Evolutionary conservation across 2,888 invertebrate species (phyloP).

Genomic region (Thalpophila matura): DNA sequence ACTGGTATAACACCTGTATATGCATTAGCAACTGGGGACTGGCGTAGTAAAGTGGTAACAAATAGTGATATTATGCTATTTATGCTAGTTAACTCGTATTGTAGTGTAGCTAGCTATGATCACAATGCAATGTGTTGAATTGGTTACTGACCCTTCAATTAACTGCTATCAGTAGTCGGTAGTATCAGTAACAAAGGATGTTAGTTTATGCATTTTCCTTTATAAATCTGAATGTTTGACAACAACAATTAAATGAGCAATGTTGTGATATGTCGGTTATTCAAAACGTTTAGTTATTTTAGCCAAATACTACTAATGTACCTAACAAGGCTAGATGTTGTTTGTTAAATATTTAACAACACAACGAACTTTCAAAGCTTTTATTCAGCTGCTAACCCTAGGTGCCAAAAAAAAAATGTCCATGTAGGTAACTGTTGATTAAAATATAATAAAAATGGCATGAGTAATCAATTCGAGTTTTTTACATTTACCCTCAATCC

Average conservation of each 20-base stretch:
- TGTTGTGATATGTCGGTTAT: slow-evolving; percentile 3
- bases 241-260: slow-evolving; percentile 30
- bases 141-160: slow-evolving; percentile 49
- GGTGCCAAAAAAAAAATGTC: neutral
- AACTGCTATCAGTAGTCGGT: slow-evolving; percentile 34
- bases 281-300: neutral
- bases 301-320: neutral
- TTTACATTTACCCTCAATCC: slow-evolving; percentile 45
- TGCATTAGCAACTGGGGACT: neutral
- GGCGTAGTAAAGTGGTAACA: slow-evolving; percentile 12
- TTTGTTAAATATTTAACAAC: slow-evolving; percentile 20
- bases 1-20: neutral
- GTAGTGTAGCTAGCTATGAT: slow-evolving; percentile 3
- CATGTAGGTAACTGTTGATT: neutral
- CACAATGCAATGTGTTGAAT: slow-evolving; percentile 32
- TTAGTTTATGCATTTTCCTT: slow-evolving; percentile 52
- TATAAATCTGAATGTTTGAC: slow-evolving; percentile 38
- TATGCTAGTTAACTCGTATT: slow-evolving; percentile 14
- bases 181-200: slow-evolving; percentile 35
- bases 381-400: slow-evolving; percentile 29
- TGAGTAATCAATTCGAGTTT: slow-evolving; percentile 7
- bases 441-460: neutral
- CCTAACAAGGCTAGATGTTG: neutral
- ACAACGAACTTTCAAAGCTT: slow-evolving; percentile 10
- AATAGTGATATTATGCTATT: slow-evolving; percentile 10